Conservation (phyloP, 2,113 vertebrate genomes). For the Nycticebus coucang region DNA sequence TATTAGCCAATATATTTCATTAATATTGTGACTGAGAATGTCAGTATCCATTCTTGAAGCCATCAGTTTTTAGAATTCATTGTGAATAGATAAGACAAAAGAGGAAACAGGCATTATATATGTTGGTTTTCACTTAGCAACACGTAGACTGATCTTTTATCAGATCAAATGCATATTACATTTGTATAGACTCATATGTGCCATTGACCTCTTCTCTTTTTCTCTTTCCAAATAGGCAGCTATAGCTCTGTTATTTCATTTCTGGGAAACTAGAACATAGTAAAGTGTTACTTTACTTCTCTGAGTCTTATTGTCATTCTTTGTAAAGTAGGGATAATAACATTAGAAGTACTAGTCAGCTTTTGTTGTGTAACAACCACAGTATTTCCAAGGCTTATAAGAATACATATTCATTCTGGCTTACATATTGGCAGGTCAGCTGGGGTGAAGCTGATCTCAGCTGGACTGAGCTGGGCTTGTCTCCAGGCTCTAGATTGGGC, state of each 20-base stretch:
- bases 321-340: conserved; percentile 23
- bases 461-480: neutral
- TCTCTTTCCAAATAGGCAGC: neutral
- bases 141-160: conserved; percentile 39
- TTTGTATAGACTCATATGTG: neutral
- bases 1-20: conserved; percentile 77
- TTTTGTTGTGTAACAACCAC: neutral
- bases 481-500: neutral
- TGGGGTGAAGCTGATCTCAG: neutral
- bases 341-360: neutral
- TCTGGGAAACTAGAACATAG: neutral
- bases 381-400: neutral
- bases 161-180: neutral
- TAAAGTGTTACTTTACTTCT: neutral
- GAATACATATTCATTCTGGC: neutral
- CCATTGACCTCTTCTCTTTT: neutral
- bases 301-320: conserved; percentile 41
- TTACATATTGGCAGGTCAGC: neutral
- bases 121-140: conserved; percentile 71
- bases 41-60: conserved; percentile 80
- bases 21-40: conserved; percentile 80
- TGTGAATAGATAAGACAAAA: conserved; percentile 65
- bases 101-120: conserved; percentile 44
- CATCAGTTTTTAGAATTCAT: conserved; percentile 74
- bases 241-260: conserved; percentile 40